Conservation (phyloP, 1,140 invertebrate genomes). For the Trachymyrmex cornetzi region DNA sequence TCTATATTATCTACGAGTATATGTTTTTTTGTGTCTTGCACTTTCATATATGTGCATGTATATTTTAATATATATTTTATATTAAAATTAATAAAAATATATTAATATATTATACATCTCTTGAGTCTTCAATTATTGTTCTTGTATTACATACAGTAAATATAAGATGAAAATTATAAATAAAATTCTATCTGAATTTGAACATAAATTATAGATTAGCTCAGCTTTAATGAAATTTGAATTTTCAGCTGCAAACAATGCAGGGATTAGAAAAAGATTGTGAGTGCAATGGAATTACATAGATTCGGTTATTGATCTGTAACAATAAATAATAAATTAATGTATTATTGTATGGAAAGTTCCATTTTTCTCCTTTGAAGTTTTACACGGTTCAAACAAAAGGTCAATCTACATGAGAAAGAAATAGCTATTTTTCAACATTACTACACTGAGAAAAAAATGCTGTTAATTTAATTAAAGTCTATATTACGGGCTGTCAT, state of each 20-base stretch:
- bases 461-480: too few species aligned
- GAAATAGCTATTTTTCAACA: too few species aligned
- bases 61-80: constrained; percentile 6
- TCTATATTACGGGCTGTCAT: too few species aligned
- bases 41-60: neutral
- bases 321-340: neutral
- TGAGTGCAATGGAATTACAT: neutral
- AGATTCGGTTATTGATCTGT: neutral
- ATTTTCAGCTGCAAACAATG: neutral
- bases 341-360: neutral
- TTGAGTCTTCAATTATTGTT: neutral
- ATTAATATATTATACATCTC: neutral
- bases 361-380: neutral
- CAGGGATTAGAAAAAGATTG: neutral
- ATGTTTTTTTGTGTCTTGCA: too few species aligned
- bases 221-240: neutral
- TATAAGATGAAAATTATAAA: neutral
- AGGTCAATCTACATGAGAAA: too few species aligned
- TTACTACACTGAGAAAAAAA: too few species aligned
- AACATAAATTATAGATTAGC: neutral
- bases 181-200: neutral
- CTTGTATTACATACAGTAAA: too few species aligned
- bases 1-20: too few species aligned
- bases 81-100: neutral
- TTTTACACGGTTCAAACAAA: too few species aligned